Conservation (phyloP, 1,140 invertebrate genomes). For the Ditylenchus dipsaci region DNA sequence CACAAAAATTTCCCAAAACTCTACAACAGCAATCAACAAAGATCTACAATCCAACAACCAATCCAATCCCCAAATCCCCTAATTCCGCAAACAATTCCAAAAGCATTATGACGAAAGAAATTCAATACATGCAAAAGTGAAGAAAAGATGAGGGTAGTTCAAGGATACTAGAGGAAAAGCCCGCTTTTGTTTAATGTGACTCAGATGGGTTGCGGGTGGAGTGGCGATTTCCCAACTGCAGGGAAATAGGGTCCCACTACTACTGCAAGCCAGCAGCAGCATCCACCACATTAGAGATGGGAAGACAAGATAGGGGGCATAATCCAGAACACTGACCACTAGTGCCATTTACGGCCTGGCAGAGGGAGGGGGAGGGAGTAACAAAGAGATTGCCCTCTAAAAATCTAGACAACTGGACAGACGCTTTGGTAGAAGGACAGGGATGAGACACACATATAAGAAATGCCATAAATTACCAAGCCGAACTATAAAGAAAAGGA, state of each 20-base stretch:
- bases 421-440: too few relatives aligned
- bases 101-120: neutral
- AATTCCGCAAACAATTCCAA: too few relatives aligned
- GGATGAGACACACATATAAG: too few relatives aligned
- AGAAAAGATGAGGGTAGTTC: neutral
- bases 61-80: too few relatives aligned
- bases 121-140: neutral
- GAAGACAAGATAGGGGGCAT: neutral
- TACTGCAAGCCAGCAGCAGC: neutral
- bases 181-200: neutral
- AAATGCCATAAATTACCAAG: too few relatives aligned
- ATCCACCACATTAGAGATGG: neutral
- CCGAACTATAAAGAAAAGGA: too few relatives aligned
- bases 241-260: neutral
- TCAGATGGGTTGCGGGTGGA: neutral
- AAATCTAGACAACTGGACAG: too few relatives aligned
- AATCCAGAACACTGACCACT: neutral
- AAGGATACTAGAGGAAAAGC: neutral
- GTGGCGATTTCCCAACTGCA: neutral
- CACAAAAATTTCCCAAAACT: too few relatives aligned
- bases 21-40: too few relatives aligned
- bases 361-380: too few relatives aligned
- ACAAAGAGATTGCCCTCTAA: too few relatives aligned
- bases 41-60: too few relatives aligned
- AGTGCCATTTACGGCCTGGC: slow-evolving; percentile 1